Base-by-base conservation (phyloP, 2,113 vertebrate species). In the Leuciscus idus region DNA sequence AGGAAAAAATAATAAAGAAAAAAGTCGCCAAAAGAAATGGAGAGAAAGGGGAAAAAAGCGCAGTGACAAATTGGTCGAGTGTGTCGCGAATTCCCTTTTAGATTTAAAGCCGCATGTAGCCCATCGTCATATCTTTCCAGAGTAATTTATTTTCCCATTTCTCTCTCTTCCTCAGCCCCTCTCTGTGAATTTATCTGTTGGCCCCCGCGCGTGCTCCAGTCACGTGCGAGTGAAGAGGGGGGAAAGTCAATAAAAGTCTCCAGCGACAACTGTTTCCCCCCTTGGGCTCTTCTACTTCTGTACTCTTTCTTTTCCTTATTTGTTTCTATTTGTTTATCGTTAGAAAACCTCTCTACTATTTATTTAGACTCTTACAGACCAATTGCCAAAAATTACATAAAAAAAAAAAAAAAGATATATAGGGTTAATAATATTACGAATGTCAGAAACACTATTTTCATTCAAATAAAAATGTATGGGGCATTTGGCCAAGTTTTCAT, bases 121-220 rank as follows among this genome's bases (percentile, higher is more conserved):
- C 95, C 93, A 95, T 95, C 95, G 95, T 96, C 96, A 95, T 96
- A 96, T 96, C 96, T 96, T 95, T 96, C 96, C 94, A 95, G 92
- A 95, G 95, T 95, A 94, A 96, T 96, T 96, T 96, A 95, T 96
- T 96, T 96, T 95, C 94, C 95, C 95, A 96, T 96, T 95, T 96
- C 94, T 96, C 95, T 95, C 91, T 91, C 92, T 90, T 88, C 91
- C 93, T 93, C 89, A 36, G 83, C 84, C 91, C 88, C 89, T 77
- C 90, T 91, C 86, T 93, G 93, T 95, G 94, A 95, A 96, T 95
- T 94, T 94, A 94, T 95, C 93, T 95, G 94, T 93, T 92, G 83
- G 87, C 89, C 87, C 85, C 85, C 21, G 86, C 77, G 64, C 83
- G 76, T 73, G 87, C 87, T 87, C 78, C 88, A 90, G 93, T 94